Conservation (phyloP, 2,797 vertebrate species). For the Tapirus indicus region DNA sequence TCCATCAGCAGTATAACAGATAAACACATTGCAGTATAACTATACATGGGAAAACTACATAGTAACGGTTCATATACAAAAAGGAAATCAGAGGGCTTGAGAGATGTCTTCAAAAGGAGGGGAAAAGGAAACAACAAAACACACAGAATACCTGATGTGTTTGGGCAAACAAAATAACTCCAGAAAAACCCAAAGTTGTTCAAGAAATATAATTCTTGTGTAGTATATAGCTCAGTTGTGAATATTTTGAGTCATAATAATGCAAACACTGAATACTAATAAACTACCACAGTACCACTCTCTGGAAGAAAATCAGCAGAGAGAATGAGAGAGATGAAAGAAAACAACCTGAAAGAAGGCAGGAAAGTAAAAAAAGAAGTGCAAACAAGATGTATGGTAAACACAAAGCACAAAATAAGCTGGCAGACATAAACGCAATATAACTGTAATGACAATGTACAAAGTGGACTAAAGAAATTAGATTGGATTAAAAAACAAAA, state of each 20-base stretch:
- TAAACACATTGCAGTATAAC: not conserved
- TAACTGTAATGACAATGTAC: not conserved
- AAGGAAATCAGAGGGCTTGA: not conserved
- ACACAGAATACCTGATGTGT: not conserved
- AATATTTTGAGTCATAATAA: not conserved
- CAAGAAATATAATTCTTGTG: not conserved
- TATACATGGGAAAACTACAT: not conserved
- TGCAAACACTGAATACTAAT: not conserved
- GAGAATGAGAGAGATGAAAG: not conserved
- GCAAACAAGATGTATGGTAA: not conserved
- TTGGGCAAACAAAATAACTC: not conserved
- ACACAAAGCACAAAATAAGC: not conserved
- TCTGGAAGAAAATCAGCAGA: not conserved
- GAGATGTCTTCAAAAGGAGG: not conserved
- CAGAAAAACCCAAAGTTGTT: not conserved
- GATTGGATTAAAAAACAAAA: slow-evolving; percentile 18
- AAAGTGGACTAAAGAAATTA: not conserved
- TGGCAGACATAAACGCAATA: not conserved
- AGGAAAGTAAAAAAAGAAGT: not conserved
- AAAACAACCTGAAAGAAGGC: not conserved
- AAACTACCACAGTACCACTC: not conserved
- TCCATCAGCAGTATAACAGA: not conserved
- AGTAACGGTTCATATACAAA: not conserved
- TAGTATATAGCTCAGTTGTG: not conserved
- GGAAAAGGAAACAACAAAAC: not conserved